Percentiles rank a stretch among this genome's conserved stretches.
phyloP scores from a whole-genome alignment of 2,888 invertebrate species.

The Rhorus exstirpatorius region DNA sequence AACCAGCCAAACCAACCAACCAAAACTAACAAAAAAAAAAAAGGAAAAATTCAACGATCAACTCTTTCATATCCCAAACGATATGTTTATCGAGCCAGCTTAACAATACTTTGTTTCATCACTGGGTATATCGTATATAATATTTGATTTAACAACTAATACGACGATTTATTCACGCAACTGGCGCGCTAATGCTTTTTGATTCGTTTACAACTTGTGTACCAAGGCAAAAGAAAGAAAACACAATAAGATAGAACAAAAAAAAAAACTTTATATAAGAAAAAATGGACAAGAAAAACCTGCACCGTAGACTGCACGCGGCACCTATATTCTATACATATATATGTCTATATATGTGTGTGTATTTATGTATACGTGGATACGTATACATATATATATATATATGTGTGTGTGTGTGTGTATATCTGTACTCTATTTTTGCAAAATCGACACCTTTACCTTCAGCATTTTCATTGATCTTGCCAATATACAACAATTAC shows the following conservation, averaged over 20 bases:
- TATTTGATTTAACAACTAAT: background rate
- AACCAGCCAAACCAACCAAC: conserved; percentile 72
- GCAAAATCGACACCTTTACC: conserved; percentile 40
- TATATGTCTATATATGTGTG: conserved; percentile 17
- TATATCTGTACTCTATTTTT: conserved; percentile 27
- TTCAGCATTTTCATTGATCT: conserved; percentile 53
- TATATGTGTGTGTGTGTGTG: no score
- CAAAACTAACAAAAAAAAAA: conserved; percentile 58
- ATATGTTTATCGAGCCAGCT: conserved; percentile 18
- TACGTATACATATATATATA: conserved; percentile 17
- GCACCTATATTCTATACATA: conserved; percentile 45
- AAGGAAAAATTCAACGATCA: conserved; percentile 36
- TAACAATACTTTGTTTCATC: conserved; percentile 33
- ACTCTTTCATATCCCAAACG: conserved; percentile 18
- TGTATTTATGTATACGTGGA: conserved; percentile 8
- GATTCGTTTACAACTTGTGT: background rate
- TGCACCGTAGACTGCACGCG: conserved; percentile 66
- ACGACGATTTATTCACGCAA: conserved; percentile 25
- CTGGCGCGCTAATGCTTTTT: conserved; percentile 2
- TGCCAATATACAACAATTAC: conserved; percentile 56
- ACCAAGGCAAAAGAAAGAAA: conserved; percentile 10
- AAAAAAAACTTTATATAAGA: conserved; percentile 8
- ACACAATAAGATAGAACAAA: background rate
- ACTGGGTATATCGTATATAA: background rate
- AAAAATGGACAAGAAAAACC: conserved; percentile 63